phyloP scores from a whole-genome alignment of 2,888 invertebrate genomes.

The Drosophila affinis region DNA sequence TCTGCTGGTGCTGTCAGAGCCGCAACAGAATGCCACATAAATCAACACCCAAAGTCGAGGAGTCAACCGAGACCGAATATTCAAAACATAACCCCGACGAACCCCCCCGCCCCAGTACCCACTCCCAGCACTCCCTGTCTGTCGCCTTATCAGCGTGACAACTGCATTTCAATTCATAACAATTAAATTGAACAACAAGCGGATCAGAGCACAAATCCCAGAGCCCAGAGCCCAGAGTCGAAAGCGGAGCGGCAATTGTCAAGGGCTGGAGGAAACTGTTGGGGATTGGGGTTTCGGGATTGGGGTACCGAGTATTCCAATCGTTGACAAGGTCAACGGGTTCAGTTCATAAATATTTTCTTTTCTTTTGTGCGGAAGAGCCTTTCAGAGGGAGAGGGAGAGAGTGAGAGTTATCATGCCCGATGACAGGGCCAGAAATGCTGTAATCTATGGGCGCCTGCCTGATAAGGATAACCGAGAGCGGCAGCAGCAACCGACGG shows the following conservation, averaged over 20 bases:
- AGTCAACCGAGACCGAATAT: conserved; percentile 13
- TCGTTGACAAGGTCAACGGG: conserved; percentile 29
- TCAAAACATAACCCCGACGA: background rate
- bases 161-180: conserved; percentile 74
- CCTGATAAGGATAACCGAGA: conserved; percentile 12
- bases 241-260: background rate
- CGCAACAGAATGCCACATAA: conserved; percentile 53
- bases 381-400: background rate
- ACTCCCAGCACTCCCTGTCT: background rate
- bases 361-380: background rate
- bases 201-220: conserved; percentile 6
- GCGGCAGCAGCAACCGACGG: too few relatives aligned
- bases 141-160: conserved; percentile 53
- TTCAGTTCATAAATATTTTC: conserved; percentile 15
- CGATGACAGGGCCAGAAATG: conserved; percentile 25
- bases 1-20: background rate
- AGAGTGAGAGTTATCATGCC: conserved; percentile 20
- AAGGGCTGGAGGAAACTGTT: background rate
- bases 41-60: conserved; percentile 57
- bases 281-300: background rate
- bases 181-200: conserved; percentile 64
- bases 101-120: conserved; percentile 9
- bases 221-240: background rate
- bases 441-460: background rate
- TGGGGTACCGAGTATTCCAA: conserved; percentile 12